Evolutionary conservation across 2,797 vertebrate species (phyloP), one percentile per base, ranked within the genome.

Genomic region (Acestrorhynchus altus): DNA sequence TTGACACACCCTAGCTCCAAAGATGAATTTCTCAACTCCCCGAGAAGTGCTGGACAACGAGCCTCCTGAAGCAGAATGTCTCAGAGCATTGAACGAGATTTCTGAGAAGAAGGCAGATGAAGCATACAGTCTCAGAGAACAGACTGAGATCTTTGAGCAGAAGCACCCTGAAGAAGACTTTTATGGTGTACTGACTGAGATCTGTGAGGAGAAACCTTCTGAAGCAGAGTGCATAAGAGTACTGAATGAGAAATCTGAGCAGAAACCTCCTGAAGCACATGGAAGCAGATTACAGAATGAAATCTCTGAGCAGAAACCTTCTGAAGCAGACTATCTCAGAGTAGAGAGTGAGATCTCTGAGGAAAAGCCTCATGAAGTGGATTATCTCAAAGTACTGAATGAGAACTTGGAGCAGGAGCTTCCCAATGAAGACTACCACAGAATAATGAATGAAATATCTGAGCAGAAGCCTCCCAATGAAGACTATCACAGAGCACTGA

Each of bases 1-100:
- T 84, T 91, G 84, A 92, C 88, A 89, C 85, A 89, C 83, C 89
- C 84, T 91, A 94, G 90, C 92, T 90, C 88, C 83, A 47, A 89
- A 90, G 66, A 89, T 90, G 91, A 93, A 81, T 88, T 89, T 92
- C 79, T 80, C 89, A 86, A 81, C 86, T 81, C 81, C 88, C 80
- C 88, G 86, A 86, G 90, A 92, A 79, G 83, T 87, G 76, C 89
- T 90, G 76, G 92, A 88, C 85, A 89, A 85, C 82, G 87, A 85
- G 84, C 86, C 87, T 57, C 82, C 89, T 78, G 90, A 92, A 86
- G 90, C 85, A 59, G 93, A 87, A 72, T 85, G 89, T 77, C 80
- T 91, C 80, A 68, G 90, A 85, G 77, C 77, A 59, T 90, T 54
- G 42, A 90, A 87, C 84, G 90, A 92, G 81, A 78, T 91, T 56